Conservation (phyloP, 2,888 invertebrate species). For the Tubulanus polymorphus region DNA sequence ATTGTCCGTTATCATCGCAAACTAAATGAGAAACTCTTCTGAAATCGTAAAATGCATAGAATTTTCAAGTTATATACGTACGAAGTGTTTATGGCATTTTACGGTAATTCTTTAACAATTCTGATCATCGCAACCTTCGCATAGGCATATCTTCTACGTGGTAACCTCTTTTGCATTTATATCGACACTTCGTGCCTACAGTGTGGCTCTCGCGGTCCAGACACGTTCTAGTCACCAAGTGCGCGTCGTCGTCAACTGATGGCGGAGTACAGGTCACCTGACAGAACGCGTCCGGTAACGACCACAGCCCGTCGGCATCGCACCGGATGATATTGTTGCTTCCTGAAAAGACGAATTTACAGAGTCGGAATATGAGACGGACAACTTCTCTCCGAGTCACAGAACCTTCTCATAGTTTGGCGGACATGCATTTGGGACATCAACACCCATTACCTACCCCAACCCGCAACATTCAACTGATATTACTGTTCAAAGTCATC, state of each 20-base stretch:
- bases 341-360: conserved; percentile 22
- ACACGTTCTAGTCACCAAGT: conserved; percentile 26
- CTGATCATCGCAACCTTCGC: too few relatives aligned
- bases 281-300: conserved; percentile 28
- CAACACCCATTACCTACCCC: too few relatives aligned
- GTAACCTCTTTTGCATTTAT: conserved; percentile 33
- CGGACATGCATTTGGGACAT: too few relatives aligned
- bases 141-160: conserved; percentile 24
- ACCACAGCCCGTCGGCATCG: conserved; percentile 35
- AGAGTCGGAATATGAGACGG: too few relatives aligned
- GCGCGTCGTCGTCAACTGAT: conserved; percentile 21
- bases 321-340: conserved; percentile 28
- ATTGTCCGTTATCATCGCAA: conserved; percentile 33
- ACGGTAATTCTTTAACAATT: too few relatives aligned
- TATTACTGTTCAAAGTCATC: too few relatives aligned
- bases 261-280: conserved; percentile 27
- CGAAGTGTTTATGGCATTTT: too few relatives aligned
- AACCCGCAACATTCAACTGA: too few relatives aligned
- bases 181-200: conserved; percentile 32
- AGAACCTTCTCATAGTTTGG: too few relatives aligned
- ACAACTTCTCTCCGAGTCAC: too few relatives aligned
- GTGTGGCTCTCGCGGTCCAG: conserved; percentile 18
- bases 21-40: conserved; percentile 26
- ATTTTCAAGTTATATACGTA: too few relatives aligned
- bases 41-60: too few relatives aligned